Percentiles rank a stretch among this genome's conserved stretches.
Evolutionary conservation across 2,888 invertebrate genomes (phyloP).

Genomic region (Acanthosepion pharaonis): DNA sequence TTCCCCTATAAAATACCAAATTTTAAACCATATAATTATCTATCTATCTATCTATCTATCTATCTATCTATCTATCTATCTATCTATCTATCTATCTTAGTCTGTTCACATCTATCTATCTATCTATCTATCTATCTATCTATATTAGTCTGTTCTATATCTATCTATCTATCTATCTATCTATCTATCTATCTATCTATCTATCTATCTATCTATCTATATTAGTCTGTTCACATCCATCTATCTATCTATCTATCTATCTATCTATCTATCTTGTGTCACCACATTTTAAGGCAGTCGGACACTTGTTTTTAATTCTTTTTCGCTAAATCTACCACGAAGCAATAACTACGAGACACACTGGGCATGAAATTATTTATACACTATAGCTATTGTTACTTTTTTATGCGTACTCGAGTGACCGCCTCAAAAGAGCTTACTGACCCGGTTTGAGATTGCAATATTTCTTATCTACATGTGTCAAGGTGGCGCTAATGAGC

Average conservation of each 20-base stretch:
- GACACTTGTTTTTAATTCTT: background rate
- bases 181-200: too few relatives aligned
- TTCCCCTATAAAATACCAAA: too few relatives aligned
- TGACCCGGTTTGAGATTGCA: background rate
- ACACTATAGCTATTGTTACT: background rate
- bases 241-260: background rate
- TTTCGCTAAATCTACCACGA: background rate
- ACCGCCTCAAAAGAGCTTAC: background rate
- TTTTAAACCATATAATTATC: too few relatives aligned
- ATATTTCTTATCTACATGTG: background rate
- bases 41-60: too few relatives aligned
- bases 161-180: too few relatives aligned
- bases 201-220: too few relatives aligned
- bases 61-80: background rate
- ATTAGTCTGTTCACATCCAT: background rate
- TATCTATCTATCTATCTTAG: background rate
- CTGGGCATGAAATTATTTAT: background rate
- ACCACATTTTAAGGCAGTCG: background rate
- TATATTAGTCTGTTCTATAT: too few relatives aligned
- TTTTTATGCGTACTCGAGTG: background rate
- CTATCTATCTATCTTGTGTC: background rate
- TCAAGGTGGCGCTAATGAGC: background rate
- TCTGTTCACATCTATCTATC: background rate
- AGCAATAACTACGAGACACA: background rate
- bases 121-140: too few relatives aligned